Evolutionary conservation across 2,888 invertebrate genomes (phyloP), one percentile per base, ranked within the genome.

Genomic region (Digitonthophagus gazella): DNA sequence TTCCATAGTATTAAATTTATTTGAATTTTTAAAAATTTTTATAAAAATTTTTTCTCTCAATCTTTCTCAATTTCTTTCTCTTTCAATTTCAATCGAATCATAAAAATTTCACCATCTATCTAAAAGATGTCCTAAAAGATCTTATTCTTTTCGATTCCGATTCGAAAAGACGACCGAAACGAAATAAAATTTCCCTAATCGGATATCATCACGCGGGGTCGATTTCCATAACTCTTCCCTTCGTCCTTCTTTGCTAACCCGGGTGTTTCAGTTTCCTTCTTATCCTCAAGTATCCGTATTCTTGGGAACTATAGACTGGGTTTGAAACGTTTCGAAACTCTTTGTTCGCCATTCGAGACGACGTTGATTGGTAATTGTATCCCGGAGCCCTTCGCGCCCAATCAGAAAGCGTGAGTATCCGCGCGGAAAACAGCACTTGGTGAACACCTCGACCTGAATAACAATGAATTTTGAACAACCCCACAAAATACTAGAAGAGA

Each of bases 351-450:
- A 44, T 44, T 44, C 28, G 28, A 44, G 28, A 44, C 28, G 28
- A 44, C 28, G 74, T 76, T 77, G 77, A 77, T 77, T 77, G 77
- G 77, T 76, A 76, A 77, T 76, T 76, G 77, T 80, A 79, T 80
- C 81, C 80, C 81, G 76, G 78, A 78, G 80, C 78, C 78, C 77
- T 75, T 71, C 69, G 74, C 76, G 77, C 76, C 82, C 81, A 82
- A 82, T 82, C 82, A 82, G 78, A 79, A 80, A 77, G 79, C 80
- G 80, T 76, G 80, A 77, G 79, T 79, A 81, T 80, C 80, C 79
- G 82, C 79, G 81, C 81, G 80, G 80, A 81, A 82, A 82, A 79
- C 80, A 80, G 78, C 81, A 81, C 81, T 80, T 79, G 75, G 72
- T 72, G 78, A 79, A 75, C 72, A 74, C 79, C 82, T 76, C 75